Conservation (phyloP, 2,113 vertebrate genomes). For the Myrmophylax atrothorax region DNA sequence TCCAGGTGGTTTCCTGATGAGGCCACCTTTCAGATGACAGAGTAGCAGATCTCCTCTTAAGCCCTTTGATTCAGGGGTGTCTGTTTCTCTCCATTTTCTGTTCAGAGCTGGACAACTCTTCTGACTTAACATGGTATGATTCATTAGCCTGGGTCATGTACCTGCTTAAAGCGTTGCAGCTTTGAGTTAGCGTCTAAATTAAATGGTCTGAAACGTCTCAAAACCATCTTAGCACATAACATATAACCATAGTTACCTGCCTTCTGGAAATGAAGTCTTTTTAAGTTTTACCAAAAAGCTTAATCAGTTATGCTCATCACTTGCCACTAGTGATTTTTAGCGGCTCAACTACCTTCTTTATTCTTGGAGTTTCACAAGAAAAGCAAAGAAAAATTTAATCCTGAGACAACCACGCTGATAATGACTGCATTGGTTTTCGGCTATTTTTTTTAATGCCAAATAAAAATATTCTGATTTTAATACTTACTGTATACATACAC, state of each 20-base stretch:
- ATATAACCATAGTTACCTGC: background rate
- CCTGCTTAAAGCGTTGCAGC: background rate
- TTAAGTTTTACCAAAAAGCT: background rate
- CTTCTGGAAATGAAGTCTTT: background rate
- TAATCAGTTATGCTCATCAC: background rate
- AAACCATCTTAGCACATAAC: background rate
- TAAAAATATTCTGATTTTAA: background rate
- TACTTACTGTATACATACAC: background rate
- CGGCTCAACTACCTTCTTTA: background rate
- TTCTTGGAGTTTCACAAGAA: background rate
- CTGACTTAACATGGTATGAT: background rate
- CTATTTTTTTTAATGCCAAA: background rate
- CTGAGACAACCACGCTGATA: background rate
- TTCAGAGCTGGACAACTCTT: background rate
- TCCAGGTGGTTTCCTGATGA: background rate
- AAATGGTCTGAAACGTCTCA: background rate
- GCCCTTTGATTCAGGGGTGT: background rate
- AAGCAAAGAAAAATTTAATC: background rate
- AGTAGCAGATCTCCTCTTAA: background rate
- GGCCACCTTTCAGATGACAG: background rate
- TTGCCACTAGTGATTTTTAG: background rate
- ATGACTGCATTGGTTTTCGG: background rate
- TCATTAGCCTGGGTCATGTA: background rate
- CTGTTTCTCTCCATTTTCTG: background rate
- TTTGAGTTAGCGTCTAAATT: background rate